These are phyloP conservation scores for Sorex maritimensis DNA, from an alignment of 2,797 vertebrate species.

Conservation along the genomic window DNA sequence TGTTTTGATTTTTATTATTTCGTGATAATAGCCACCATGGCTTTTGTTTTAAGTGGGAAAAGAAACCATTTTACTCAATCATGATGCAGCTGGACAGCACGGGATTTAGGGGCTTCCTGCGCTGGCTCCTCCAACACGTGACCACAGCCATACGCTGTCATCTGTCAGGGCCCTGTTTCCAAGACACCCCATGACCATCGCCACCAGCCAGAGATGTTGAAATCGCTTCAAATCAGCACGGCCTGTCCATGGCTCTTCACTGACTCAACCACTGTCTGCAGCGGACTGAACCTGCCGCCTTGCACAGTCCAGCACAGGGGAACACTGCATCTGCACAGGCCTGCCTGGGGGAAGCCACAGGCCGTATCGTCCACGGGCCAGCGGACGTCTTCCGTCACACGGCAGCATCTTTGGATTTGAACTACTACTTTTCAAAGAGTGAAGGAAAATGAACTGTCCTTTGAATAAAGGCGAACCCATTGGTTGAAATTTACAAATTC, in stretches of 20 bases:
- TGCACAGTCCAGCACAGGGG: background rate
- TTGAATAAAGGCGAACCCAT: slow-evolving; percentile 65
- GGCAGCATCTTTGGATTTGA: slow-evolving; percentile 52
- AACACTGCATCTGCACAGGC: background rate
- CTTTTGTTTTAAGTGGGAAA: slow-evolving; percentile 68
- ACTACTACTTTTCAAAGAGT: slow-evolving; percentile 69
- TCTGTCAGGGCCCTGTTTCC: background rate
- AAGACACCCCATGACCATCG: background rate
- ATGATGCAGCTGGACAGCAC: background rate
- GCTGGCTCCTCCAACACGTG: background rate
- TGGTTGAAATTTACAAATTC: slow-evolving; percentile 63
- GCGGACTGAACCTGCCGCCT: background rate
- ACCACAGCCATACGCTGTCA: background rate
- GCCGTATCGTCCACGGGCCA: background rate
- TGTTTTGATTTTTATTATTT: slow-evolving; percentile 56
- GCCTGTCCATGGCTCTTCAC: background rate
- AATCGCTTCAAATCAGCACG: background rate
- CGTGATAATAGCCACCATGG: slow-evolving; percentile 57
- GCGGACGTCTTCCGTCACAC: slow-evolving; percentile 62
- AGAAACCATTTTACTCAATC: slow-evolving; percentile 63
- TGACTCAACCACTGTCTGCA: background rate
- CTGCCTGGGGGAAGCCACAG: background rate
- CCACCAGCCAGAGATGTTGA: background rate
- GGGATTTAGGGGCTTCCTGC: background rate
- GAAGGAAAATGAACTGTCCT: slow-evolving; percentile 49